phyloP scores from a whole-genome alignment of 1,140 invertebrate genomes.

The Drosophila tropicalis region DNA sequence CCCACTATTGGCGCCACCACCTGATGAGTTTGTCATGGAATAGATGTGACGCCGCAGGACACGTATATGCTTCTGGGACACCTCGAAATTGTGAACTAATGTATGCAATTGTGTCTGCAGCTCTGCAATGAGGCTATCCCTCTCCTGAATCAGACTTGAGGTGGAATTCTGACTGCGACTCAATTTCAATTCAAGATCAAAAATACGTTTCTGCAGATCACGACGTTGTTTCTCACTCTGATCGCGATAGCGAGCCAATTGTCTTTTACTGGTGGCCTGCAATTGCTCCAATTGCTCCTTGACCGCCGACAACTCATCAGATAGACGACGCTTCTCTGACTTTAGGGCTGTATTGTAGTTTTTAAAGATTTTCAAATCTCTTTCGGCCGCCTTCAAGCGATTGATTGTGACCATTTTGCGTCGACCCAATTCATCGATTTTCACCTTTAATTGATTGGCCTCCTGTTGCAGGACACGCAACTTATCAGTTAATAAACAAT shows the following conservation, averaged over 20 bases:
- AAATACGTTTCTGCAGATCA: conserved; percentile 74
- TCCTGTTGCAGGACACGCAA: conserved; percentile 62
- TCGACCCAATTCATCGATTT: conserved; percentile 69
- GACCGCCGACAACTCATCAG: conserved; percentile 51
- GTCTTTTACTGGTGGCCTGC: conserved; percentile 60
- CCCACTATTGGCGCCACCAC: background rate
- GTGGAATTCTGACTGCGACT: conserved; percentile 77
- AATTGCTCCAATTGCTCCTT: conserved; percentile 65
- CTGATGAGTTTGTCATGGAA: conserved; percentile 59
- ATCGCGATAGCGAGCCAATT: conserved; percentile 69
- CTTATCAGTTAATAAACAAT: conserved; percentile 66
- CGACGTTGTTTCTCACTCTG: conserved; percentile 73
- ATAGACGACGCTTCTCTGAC: conserved; percentile 60
- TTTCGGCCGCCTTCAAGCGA: conserved; percentile 68
- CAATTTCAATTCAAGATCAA: conserved; percentile 72
- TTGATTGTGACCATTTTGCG: conserved; percentile 65
- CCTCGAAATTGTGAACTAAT: conserved; percentile 78
- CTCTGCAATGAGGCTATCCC: conserved; percentile 75
- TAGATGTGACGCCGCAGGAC: conserved; percentile 74
- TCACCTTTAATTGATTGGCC: conserved; percentile 60
- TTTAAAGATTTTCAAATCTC: conserved; percentile 77
- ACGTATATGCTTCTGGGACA: conserved; percentile 79
- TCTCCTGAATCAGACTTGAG: conserved; percentile 68
- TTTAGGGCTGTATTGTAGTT: conserved; percentile 73
- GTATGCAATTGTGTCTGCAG: conserved; percentile 75